Percentiles rank a stretch among this genome's conserved stretches.
These are phyloP conservation scores for Plectropomus leopardus DNA, from an alignment of 2,113 vertebrate genomes.

Conservation along the genomic window DNA sequence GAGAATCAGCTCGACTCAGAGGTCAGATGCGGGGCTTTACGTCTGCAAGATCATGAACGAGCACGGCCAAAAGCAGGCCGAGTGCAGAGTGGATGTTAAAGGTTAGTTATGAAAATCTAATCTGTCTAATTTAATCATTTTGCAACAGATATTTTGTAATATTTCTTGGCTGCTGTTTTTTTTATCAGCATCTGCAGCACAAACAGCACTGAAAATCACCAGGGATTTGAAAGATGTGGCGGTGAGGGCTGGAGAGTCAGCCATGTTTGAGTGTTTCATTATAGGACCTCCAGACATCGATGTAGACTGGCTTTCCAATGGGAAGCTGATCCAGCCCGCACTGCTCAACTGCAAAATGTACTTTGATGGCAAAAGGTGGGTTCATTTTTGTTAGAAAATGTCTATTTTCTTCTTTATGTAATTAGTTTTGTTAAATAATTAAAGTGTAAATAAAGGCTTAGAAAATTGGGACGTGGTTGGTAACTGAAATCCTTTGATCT, in stretches of 20 bases:
- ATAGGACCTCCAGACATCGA: constrained; percentile 91
- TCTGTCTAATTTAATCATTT: background rate
- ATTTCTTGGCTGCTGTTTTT: background rate
- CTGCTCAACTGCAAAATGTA: constrained; percentile 99
- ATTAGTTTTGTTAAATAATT: background rate
- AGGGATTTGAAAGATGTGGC: constrained; percentile 87
- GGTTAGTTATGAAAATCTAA: constrained; percentile 79
- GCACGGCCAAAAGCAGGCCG: constrained; percentile 88
- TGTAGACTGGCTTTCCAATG: constrained; percentile 95
- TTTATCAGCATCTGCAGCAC: constrained; percentile 81
- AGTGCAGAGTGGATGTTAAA: constrained; percentile 91
- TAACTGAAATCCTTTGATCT: no score
- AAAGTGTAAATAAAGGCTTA: background rate
- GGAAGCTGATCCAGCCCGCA: constrained; percentile 94
- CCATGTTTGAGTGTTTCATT: constrained; percentile 92
- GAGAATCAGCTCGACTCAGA: constrained; percentile 87
- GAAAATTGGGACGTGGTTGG: background rate
- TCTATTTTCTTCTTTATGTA: background rate
- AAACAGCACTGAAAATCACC: constrained; percentile 86
- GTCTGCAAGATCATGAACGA: constrained; percentile 91
- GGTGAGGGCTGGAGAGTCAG: constrained; percentile 93
- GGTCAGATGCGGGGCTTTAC: constrained; percentile 89
- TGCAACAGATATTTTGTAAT: background rate
- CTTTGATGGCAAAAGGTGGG: constrained; percentile 91
- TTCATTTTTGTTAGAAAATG: background rate